Percentiles rank a stretch among this genome's conserved stretches.
phyloP scores from a whole-genome alignment of 2,888 invertebrate species.

The Brassicogethes aeneus region DNA sequence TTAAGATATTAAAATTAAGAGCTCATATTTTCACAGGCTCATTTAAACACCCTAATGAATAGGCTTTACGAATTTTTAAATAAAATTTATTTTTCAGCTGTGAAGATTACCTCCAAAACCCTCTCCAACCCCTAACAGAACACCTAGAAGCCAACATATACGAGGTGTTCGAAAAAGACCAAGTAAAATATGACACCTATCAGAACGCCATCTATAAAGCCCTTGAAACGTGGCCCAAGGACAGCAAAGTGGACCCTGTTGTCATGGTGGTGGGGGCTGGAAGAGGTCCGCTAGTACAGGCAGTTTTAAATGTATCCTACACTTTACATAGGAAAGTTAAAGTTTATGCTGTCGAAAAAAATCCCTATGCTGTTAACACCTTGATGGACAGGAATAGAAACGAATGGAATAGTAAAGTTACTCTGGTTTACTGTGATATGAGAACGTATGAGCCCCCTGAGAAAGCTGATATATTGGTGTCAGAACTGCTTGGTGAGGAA shows the following conservation, averaged over 20 bases:
- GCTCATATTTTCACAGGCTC: too few species aligned
- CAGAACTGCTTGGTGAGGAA: constrained; percentile 83
- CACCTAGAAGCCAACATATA: constrained; percentile 94
- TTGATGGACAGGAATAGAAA: constrained; percentile 65
- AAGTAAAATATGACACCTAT: constrained; percentile 86
- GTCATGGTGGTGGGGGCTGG: constrained; percentile 52
- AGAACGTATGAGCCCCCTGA: constrained; percentile 70
- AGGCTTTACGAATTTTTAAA: too few species aligned
- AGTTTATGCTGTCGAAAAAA: constrained; percentile 95
- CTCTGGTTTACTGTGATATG: constrained; percentile 81
- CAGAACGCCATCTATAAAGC: constrained; percentile 76
- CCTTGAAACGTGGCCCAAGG: constrained; percentile 49
- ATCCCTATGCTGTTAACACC: constrained; percentile 89
- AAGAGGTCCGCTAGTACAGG: constrained; percentile 87
- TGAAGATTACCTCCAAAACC: constrained; percentile 87
- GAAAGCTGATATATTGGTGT: constrained; percentile 90
- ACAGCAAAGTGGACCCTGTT: constrained; percentile 43
- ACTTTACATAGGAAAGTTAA: constrained; percentile 64
- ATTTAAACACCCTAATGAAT: too few species aligned
- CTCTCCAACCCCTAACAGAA: constrained; percentile 89
- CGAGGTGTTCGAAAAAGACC: constrained; percentile 95
- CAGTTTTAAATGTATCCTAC: constrained; percentile 69
- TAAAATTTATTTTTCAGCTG: too few species aligned
- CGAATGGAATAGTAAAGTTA: constrained; percentile 69
- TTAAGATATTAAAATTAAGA: too few species aligned